Evolutionary conservation across 2,797 vertebrate genomes (phyloP), one percentile per base, ranked within the genome.

Genomic region (Argentina silus): DNA sequence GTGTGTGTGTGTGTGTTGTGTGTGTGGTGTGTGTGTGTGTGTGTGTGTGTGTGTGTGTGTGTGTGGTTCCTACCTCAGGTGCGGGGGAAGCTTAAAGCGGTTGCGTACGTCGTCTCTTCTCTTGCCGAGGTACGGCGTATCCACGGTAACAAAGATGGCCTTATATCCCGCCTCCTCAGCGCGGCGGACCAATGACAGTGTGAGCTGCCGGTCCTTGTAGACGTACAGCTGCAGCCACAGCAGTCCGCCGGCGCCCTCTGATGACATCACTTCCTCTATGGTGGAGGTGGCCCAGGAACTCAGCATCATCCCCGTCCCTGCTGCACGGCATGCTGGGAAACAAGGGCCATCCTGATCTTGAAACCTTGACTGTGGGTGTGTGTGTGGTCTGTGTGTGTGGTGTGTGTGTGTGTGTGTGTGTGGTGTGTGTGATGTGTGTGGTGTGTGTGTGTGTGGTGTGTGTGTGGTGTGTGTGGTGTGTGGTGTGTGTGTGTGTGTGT

Each of bases 251-350:
- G 60, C 74, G 0, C 81, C 88, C 1, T 91, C 93, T 0, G 95
- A 95, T 57, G 93, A 91, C 0, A 94, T 95, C 69, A 98, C 97
- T 87, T 99, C 96, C 88, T 99, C 97, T 3, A 99, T 95, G 2
- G 95, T 96, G 14, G 96, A 95, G 3, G 97, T 99, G 51, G 97
- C 95, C 97, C 97, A 99, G 66, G 97, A 97, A 69, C 98, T 99
- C 83, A 99, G 88, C 97, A 98, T 98, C 97, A 99, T 98, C 3
- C 95, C 97, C 0, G 94, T 97, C 8, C 93, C 96, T 75, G 89
- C 11, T 0, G 95, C 90, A 42, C 69, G 81, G 86, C 97, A 98
- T 60, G 96, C 97, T 99, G 88, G 61, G 65, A 67, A 79, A 27
- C 81, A 6, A 67, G n/a, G 21, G n/a, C 9, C 17, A 21, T 21